Conservation (phyloP, 1,140 invertebrate species). For the Drosophila asahinai region DNA sequence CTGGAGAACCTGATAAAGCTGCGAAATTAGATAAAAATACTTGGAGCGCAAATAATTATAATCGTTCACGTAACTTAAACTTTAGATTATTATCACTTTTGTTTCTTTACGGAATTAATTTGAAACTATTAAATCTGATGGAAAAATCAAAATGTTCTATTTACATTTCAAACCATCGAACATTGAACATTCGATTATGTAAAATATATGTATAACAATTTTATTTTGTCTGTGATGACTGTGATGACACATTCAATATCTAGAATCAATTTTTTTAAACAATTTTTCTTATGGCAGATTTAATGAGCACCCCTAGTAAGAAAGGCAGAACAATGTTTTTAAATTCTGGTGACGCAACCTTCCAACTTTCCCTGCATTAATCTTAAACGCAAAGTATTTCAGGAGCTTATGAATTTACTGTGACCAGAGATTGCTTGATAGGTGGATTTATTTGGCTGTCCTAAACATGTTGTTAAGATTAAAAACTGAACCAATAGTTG, state of each 20-base stretch:
- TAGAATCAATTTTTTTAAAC: too few relatives aligned
- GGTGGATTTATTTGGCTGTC: background rate
- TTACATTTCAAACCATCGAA: too few relatives aligned
- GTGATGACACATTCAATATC: too few relatives aligned
- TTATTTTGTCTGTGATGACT: too few relatives aligned
- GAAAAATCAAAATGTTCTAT: background rate
- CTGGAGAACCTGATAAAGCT: constrained; percentile 25
- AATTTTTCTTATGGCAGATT: too few relatives aligned
- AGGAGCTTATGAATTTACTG: background rate
- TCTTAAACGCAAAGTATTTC: too few relatives aligned
- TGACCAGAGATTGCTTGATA: background rate
- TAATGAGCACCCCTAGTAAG: too few relatives aligned
- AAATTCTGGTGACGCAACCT: too few relatives aligned
- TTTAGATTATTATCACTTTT: background rate
- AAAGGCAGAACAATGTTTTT: too few relatives aligned
- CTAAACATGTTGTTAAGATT: background rate
- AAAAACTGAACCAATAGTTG: background rate
- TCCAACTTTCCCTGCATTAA: too few relatives aligned
- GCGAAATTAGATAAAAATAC: constrained; percentile 25
- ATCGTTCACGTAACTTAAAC: constrained; percentile 9
- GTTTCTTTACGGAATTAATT: background rate
- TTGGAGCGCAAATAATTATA: background rate
- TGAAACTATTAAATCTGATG: background rate
- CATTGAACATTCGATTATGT: too few relatives aligned
- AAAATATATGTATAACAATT: too few relatives aligned